A percentile compares a stretch with the other conserved stretches of the same genome.
Evolutionary conservation across 2,113 vertebrate genomes (phyloP).

Genomic region (Geococcyx californianus): DNA sequence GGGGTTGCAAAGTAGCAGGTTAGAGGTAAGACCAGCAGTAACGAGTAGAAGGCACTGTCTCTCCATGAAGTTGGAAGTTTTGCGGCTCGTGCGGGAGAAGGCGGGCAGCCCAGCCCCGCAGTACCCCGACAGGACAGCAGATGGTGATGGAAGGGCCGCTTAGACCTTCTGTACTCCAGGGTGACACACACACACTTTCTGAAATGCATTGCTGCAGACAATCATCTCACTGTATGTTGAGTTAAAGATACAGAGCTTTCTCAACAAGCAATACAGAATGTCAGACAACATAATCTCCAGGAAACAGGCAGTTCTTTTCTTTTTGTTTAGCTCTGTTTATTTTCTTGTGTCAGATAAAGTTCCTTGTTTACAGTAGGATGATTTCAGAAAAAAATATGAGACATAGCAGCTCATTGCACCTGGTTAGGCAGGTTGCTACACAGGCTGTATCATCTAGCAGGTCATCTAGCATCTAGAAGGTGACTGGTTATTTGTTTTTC

Average conservation of each 20-base stretch:
- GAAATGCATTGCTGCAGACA: neutral
- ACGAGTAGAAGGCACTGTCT: neutral
- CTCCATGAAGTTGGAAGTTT: too few species aligned
- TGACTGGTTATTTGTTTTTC: neutral
- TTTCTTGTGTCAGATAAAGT: conserved; percentile 21
- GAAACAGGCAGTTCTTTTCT: neutral
- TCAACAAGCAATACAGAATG: neutral
- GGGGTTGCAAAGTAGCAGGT: neutral
- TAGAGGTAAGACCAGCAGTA: neutral
- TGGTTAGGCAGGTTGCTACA: neutral
- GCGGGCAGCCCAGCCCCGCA: neutral
- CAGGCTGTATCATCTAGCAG: neutral
- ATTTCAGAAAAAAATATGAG: neutral
- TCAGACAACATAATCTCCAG: neutral
- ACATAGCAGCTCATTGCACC: neutral
- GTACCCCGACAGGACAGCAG: conserved; percentile 27
- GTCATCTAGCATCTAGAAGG: neutral
- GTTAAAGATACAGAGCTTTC: neutral
- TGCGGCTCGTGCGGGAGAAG: neutral
- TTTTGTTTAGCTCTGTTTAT: neutral
- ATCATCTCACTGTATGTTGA: neutral
- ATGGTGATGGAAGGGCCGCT: neutral
- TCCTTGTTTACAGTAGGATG: conserved; percentile 15
- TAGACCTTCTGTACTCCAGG: neutral
- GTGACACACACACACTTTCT: rapidly evolving